Percentiles rank a stretch among this genome's conserved stretches.
These are phyloP conservation scores for Abscondita cerata DNA, from an alignment of 2,888 invertebrate genomes.

Conservation along the genomic window DNA sequence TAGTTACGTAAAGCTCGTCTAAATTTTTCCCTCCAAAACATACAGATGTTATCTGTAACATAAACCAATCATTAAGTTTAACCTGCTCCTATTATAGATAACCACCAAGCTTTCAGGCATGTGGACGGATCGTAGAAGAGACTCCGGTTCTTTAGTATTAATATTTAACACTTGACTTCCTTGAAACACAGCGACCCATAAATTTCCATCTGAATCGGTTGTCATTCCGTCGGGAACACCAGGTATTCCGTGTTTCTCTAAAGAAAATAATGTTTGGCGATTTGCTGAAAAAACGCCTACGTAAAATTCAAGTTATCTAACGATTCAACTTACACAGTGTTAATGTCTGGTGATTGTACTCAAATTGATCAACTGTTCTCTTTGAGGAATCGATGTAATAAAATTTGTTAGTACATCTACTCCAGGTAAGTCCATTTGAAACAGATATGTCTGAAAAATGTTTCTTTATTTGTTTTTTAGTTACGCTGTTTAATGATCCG, in stretches of 20 bases:
- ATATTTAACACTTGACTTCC: slow-evolving; percentile 68
- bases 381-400: slow-evolving; percentile 79
- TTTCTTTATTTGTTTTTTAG: slow-evolving; percentile 32
- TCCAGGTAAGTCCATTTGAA: slow-evolving; percentile 78
- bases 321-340: slow-evolving; percentile 46
- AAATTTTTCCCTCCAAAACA: slow-evolving; percentile 74
- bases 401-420: slow-evolving; percentile 68
- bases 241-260: slow-evolving; percentile 54
- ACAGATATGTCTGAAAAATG: slow-evolving; percentile 44
- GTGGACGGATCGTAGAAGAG: slow-evolving; percentile 65
- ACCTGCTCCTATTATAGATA: not conserved
- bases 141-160: slow-evolving; percentile 61
- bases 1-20: slow-evolving; percentile 75
- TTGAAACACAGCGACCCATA: slow-evolving; percentile 80
- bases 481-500: slow-evolving; percentile 20
- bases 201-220: slow-evolving; percentile 76
- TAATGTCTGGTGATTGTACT: slow-evolving; percentile 64
- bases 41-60: slow-evolving; percentile 64
- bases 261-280: slow-evolving; percentile 65
- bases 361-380: slow-evolving; percentile 69
- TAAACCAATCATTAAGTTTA: not conserved
- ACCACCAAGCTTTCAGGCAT: slow-evolving; percentile 69
- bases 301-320: not conserved
- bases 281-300: slow-evolving; percentile 61
- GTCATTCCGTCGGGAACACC: slow-evolving; percentile 77